Base-by-base conservation (phyloP, 2,797 vertebrate genomes). In the Poecile montanus region DNA sequence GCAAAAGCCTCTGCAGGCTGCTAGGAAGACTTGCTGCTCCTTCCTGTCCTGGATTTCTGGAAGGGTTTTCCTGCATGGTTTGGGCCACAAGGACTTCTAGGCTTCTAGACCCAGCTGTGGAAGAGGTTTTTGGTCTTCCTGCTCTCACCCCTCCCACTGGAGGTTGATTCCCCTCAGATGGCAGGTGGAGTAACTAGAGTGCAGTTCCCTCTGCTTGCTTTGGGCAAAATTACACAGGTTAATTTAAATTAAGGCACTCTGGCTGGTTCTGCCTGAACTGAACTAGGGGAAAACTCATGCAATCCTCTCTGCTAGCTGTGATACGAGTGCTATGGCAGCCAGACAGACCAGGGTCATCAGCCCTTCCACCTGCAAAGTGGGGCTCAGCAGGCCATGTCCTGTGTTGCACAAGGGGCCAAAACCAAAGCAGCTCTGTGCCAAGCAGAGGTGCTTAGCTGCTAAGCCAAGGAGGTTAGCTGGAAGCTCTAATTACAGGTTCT, bases 391-490 rank as follows among this genome's bases (percentile, higher is more conserved):
- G 4, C 13, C 13, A 4, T 54, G 34, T 68, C 62, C 42, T 50
- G 32, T 26, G 18, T 5, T 34, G 40, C 2, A 62, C 0, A 2
- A 61, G 38, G 10, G 11, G 21, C 42, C 2, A 2, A 75, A 63
- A 20, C 1, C 40, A 74, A 56, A 23, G 9, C 45, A 72, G 30
- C 9, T 38, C 13, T 20, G 23, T 70, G 76, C 61, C 73, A 16
- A 58, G 50, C 1, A 2, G 42, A 85, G 51, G 18, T 8, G 3
- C 23, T 66, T 6, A 26, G 26, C 51, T 58, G 44, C 36, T 15
- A 26, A 42, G 32, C 36, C 27, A 36, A 32, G 61, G 45, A 36
- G 36, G 5, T 47, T 25, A 67, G 38, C 79, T 42, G 51, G 47
- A 45, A 88, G 57, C 38, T 18, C 58, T 5, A 27, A 30, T 18